phyloP scores from a whole-genome alignment of 2,888 invertebrate genomes.

The Dorcus parallelipipedus region DNA sequence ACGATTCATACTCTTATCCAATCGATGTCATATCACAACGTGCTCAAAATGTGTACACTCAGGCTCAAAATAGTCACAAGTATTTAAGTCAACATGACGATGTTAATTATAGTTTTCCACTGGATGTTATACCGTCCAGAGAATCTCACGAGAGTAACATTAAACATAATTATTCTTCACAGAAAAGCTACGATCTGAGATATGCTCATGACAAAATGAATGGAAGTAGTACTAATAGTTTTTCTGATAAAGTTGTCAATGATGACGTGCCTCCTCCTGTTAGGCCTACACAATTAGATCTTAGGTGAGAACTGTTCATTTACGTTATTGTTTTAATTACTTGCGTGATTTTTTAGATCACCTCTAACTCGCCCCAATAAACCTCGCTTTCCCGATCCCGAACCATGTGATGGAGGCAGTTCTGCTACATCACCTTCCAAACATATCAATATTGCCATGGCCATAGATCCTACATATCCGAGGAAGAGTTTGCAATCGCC shows the following conservation, averaged over 20 bases:
- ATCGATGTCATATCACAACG: constrained; percentile 50
- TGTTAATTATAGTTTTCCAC: constrained; percentile 46
- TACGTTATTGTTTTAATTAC: not conserved
- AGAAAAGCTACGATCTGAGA: constrained; percentile 23
- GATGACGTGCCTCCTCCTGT: constrained; percentile 28
- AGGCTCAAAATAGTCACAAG: constrained; percentile 8
- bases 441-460: constrained; percentile 61
- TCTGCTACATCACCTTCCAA: constrained; percentile 38
- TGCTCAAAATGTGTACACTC: constrained; percentile 5
- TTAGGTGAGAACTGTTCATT: constrained; percentile 33
- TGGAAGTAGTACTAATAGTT: not conserved
- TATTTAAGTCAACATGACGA: constrained; percentile 30
- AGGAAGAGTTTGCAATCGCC: constrained; percentile 39
- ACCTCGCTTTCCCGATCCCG: constrained; percentile 43
- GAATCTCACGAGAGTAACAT: constrained; percentile 23
- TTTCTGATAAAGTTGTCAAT: constrained; percentile 27
- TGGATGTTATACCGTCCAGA: constrained; percentile 40
- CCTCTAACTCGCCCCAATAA: constrained; percentile 38
- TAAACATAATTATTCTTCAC: constrained; percentile 28
- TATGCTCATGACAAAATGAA: constrained; percentile 18
- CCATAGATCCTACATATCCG: constrained; percentile 64
- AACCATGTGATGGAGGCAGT: constrained; percentile 28
- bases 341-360: constrained; percentile 21
- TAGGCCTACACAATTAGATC: constrained; percentile 46
- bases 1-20: constrained; percentile 55